Conservation (phyloP, 2,888 invertebrate genomes). For the Pyrrhosoma nymphula region DNA sequence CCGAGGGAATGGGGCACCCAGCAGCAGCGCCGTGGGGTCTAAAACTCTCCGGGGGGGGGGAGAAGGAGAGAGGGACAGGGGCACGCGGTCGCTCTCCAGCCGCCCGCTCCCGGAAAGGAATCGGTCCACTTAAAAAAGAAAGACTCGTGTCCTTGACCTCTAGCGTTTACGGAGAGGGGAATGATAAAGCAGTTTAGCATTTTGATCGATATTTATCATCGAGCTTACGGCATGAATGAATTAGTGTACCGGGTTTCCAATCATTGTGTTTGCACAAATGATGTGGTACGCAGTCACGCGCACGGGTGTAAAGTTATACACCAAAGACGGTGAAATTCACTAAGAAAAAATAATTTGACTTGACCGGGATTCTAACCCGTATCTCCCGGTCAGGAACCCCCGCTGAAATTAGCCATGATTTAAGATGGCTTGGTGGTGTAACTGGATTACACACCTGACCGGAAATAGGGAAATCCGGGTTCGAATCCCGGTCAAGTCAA, state of each 20-base stretch:
- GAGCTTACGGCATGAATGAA: neutral
- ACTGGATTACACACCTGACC: too few relatives aligned
- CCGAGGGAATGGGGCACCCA: constrained; percentile 69
- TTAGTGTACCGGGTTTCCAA: neutral
- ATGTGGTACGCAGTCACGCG: too few relatives aligned
- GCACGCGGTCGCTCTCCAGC: constrained; percentile 70
- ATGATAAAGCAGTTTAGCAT: constrained; percentile 8
- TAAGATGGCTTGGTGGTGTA: too few relatives aligned
- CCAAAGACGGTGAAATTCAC: too few relatives aligned
- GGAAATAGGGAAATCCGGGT: too few relatives aligned
- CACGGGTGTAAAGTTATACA: too few relatives aligned
- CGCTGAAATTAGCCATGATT: too few relatives aligned
- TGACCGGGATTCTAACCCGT: too few relatives aligned
- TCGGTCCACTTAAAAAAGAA: constrained; percentile 6
- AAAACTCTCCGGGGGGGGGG: constrained; percentile 71
- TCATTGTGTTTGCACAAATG: too few relatives aligned
- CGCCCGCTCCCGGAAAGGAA: constrained; percentile 69
- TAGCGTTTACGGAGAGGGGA: neutral
- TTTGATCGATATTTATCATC: constrained; percentile 23
- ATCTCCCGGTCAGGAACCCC: too few relatives aligned
- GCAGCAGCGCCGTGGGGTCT: constrained; percentile 70
- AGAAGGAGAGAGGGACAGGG: constrained; percentile 43
- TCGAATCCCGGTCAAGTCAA: too few relatives aligned
- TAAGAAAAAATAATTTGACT: too few relatives aligned
- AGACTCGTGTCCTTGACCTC: constrained; percentile 18